Base-by-base conservation (phyloP, 2,797 vertebrate genomes). In the Tokudaia tokunoshimensis region DNA sequence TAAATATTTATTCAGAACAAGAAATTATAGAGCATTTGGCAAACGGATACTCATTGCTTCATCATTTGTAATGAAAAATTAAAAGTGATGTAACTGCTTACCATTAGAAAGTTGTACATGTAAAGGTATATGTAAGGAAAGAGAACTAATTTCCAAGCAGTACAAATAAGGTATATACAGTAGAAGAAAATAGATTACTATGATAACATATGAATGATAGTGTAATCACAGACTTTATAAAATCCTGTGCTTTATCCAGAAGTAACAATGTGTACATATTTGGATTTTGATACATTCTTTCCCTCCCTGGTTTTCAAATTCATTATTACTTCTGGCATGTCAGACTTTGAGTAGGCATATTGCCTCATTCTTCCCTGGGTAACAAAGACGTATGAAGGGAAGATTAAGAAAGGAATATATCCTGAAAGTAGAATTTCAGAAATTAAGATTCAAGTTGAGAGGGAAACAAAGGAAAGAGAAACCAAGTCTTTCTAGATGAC, bases 51-150 rank as follows among this genome's bases (percentile, higher is more conserved):
- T 34, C 3, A 90, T 34, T 79, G 3, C 34, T 91, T 84, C 11
- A 57, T 94, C 26, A 82, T 72, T 94, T 95, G 37, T 85, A 81
- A 84, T 61, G 41, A 94, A 70, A 79, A 65, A 67, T 24, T 76
- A 10, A 65, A 74, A 92, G 31, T 80, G 8, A 79, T 3, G 55
- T 74, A 59, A 47, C 47, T 47, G 13, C n/a, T 57, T 72, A 76
- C 11, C 41, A 63, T 31, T n/a, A 65, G 52, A 79, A 95, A 91
- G 72, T 3, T 34, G 0, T 78, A 57, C 6, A 31, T 50, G 4
- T 70, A 47, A 75, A 55, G 7, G 20, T 61, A 52, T 26, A 31
- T 29, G 19, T 7, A 63, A 72, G 61, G 4, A 47, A 72, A 78
- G 24, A 94, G n/a, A 65, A 17, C 57, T 84, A 83, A 79, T 80